Base-by-base conservation (phyloP, 1,140 invertebrate species). In the Dinothrombium tinctorium region DNA sequence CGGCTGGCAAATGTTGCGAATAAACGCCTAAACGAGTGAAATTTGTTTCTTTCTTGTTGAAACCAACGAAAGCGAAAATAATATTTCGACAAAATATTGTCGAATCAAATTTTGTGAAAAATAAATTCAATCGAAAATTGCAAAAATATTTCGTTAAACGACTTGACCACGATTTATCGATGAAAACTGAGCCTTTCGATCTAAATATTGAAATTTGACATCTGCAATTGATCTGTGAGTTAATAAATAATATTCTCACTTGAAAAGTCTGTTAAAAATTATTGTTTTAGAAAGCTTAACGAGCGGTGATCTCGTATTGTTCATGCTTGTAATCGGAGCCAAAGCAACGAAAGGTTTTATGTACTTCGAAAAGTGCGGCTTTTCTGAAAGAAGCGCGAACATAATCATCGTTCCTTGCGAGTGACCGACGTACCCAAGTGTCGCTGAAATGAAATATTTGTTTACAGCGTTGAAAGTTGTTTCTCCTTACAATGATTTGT, bases 1-100 rank as follows among this genome's bases (percentile, higher is more conserved):
- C 83, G 1, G 79, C 76, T 4, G 86, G 84, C 4, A 69, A 71
- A 54, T 90, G 76, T 11, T 69, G 67, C 2, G 76, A 55, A 49
- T 82, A 74, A 0, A 75, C 65, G 0, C 15, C 28, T 8, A 26
- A 41, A 15, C 40, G 19, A 14, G 32, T 37, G 3, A 15, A 14
- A 33, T 42, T 33, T 9, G 46, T 21, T 37, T 46, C n/a, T 9
- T 37, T 21, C 17, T 12, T 25, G 41, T 47, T 39, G 26, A 41
- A 47, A 15, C 46, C 46, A 14, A 26, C 12, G 20, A 41, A 17
- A 20, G 46, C 22, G 36, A 47, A 47, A 12, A 47, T n/a, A 6
- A 47, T 12, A 36, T 47, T 41, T 3, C 12, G 12, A 29, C 45
- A 47, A 38, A 46, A 24, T 5, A 22, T 36, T 14, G 15, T 33